A percentile compares a stretch with the other conserved stretches of the same genome.
These are phyloP conservation scores for Hippocampus kuda DNA, from an alignment of 2,797 vertebrate genomes.

Conservation along the genomic window DNA sequence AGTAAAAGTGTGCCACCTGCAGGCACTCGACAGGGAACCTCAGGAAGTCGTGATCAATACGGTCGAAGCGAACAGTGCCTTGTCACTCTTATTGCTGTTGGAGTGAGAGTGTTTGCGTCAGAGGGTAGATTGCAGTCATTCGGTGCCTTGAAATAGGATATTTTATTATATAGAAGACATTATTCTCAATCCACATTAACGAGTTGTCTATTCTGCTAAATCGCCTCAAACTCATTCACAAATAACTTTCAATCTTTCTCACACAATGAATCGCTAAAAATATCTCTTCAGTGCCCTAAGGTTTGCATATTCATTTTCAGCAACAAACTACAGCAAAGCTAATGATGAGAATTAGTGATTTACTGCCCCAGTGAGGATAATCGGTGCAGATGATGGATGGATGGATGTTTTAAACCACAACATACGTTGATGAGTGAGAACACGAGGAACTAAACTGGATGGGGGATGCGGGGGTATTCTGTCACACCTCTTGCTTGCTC, in stretches of 20 bases:
- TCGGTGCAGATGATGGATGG: too few species aligned
- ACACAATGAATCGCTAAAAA: too few species aligned
- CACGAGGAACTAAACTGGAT: background rate
- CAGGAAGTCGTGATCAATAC: background rate
- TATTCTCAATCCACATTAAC: background rate
- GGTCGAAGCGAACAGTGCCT: background rate
- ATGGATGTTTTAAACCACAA: background rate
- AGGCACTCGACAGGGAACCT: slow-evolving; percentile 24
- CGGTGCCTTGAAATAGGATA: background rate
- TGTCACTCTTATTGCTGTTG: background rate
- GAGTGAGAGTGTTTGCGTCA: background rate
- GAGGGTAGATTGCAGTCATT: background rate
- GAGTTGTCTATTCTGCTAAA: too few species aligned
- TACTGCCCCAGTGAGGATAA: background rate
- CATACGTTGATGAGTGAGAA: background rate
- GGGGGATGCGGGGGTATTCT: background rate
- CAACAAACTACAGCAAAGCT: background rate
- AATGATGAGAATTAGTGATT: background rate
- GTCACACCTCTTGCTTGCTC: background rate
- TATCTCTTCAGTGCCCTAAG: too few species aligned
- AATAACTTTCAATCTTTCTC: too few species aligned
- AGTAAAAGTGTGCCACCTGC: slow-evolving; percentile 59
- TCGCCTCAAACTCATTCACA: too few species aligned
- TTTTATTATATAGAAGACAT: background rate
- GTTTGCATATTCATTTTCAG: too few species aligned